These are phyloP conservation scores for Oedothorax gibbosus DNA, from an alignment of 1,140 invertebrate species.

Conservation along the genomic window DNA sequence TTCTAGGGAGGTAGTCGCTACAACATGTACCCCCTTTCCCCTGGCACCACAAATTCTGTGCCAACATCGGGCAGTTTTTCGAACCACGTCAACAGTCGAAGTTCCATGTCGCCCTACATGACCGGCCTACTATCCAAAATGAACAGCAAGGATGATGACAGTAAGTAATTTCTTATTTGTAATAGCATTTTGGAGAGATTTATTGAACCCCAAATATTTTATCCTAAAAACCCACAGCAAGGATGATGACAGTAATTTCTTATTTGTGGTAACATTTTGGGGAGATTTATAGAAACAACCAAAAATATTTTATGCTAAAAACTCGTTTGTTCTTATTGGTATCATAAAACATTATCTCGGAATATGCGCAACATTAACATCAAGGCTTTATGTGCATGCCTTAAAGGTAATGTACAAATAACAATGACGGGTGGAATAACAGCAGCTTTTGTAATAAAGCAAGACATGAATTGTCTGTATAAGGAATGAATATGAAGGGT, in stretches of 20 bases:
- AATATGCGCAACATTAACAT: too few relatives aligned
- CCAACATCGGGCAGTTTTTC: constrained; percentile 65
- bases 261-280: background rate
- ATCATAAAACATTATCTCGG: too few relatives aligned
- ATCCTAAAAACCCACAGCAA: constrained; percentile 73
- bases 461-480: too few relatives aligned
- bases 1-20: constrained; percentile 48
- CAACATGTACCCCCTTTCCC: constrained; percentile 53
- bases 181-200: background rate
- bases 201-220: too few relatives aligned
- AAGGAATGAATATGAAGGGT: too few relatives aligned
- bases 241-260: constrained; percentile 73
- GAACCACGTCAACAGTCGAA: constrained; percentile 77
- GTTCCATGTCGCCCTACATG: constrained; percentile 72
- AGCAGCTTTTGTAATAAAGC: too few relatives aligned
- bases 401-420: too few relatives aligned
- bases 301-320: constrained; percentile 61
- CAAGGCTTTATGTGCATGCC: too few relatives aligned
- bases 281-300: too few relatives aligned
- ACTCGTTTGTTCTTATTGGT: constrained; percentile 62
- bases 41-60: constrained; percentile 43
- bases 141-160: constrained; percentile 76
- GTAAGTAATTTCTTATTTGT: constrained; percentile 69
- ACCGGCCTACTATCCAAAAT: constrained; percentile 71
- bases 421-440: too few relatives aligned